phyloP scores from a whole-genome alignment of 2,797 vertebrate species.

The Antrozous pallidus region DNA sequence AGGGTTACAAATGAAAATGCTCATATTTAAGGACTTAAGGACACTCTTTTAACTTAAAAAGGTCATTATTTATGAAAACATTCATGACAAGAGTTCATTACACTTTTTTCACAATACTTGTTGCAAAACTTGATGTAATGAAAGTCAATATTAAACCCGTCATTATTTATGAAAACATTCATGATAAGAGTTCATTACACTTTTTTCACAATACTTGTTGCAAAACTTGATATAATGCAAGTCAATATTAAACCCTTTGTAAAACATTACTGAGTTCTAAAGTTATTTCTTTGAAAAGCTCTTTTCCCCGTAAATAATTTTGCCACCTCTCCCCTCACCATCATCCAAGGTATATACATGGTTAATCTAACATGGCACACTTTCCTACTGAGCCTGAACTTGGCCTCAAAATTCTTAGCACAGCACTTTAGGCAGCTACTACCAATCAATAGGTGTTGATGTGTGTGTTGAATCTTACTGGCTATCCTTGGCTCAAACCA shows the following conservation, averaged over 20 bases:
- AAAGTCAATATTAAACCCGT: no score
- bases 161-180: not conserved
- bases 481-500: not conserved
- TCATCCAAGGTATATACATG: not conserved
- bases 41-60: not conserved
- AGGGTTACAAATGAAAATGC: not conserved
- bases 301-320: not conserved
- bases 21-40: not conserved
- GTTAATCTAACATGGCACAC: not conserved
- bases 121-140: not conserved
- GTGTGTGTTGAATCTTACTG: not conserved
- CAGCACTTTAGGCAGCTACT: not conserved
- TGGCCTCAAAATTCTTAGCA: constrained; percentile 22
- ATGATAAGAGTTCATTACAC: not conserved
- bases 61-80: not conserved
- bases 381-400: not conserved
- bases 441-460: not conserved
- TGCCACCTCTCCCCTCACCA: not conserved
- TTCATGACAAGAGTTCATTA: not conserved
- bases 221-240: not conserved
- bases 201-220: constrained; percentile 2
- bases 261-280: not conserved
- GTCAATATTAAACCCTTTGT: not conserved
- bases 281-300: not conserved
- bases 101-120: not conserved